Base-by-base conservation (phyloP, 2,113 vertebrate genomes). In the Aepyceros melampus region DNA sequence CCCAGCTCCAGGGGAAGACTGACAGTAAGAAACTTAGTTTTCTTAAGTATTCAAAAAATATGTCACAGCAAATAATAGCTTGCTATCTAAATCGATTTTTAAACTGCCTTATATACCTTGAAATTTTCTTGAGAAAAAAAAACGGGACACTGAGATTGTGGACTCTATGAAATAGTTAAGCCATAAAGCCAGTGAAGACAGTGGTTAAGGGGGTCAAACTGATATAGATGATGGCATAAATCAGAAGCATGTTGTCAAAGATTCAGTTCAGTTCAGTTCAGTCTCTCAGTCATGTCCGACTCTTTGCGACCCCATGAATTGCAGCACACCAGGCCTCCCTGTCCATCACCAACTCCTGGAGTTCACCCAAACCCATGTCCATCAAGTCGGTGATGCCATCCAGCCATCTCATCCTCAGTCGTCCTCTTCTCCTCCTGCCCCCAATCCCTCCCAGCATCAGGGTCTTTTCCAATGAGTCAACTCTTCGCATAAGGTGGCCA, bases 231-330 rank as follows among this genome's bases (percentile, higher is more conserved):
- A 62, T 27, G 29, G n/a, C 56, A 76, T 7, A 53, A 62, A 79
- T 91, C 83, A 87, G 79, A 64, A 87, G n/a, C 51, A 10, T 36
- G 71, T 29, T 95, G 87, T 95, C 93, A 92, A 81, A 92, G 90
- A 95, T 15, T 31, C 60, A 31, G 29, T 62, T 62, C 60, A 62
- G 58, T 13, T 60, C 58, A 29, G 29, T 7, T 62, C 60, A 62
- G 60, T 31, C 0, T 0, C 29, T 62, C 60, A 62, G 29, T 15
- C 6, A 0, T 62, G 60, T 62, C 29, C 13, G 0, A 31, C 60
- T 62, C 29, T 58, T 27, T 62, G 60, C 2, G 0, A 62, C 60
- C 29, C 29, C 60, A 62, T 31, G 60, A 31, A 31, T 7, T 1
- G 29, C 60, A 62, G 60, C 60, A 62, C 2, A 0, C 29, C 60